Evolutionary conservation across 1,140 invertebrate species (phyloP).

Genomic region (Cyphomyrmex costatus): DNA sequence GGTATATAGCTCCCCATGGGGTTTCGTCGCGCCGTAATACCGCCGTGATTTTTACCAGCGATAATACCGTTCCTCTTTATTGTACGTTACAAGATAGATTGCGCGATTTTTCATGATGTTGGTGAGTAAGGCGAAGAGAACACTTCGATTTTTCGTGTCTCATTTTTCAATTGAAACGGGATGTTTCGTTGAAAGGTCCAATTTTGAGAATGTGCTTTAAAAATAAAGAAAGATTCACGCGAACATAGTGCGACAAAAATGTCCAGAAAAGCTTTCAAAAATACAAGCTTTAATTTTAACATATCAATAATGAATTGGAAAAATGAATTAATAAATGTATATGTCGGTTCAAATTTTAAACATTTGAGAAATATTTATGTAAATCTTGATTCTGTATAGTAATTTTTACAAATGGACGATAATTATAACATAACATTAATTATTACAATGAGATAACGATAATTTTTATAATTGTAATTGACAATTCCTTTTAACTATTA

Average conservation of each 20-base stretch:
- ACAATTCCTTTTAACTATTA: not conserved
- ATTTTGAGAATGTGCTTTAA: not conserved
- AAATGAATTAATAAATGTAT: not conserved
- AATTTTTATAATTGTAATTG: not conserved
- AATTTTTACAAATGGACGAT: not conserved
- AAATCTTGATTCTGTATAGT: not conserved
- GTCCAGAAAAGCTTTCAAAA: not conserved
- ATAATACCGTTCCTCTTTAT: slow-evolving; percentile 54
- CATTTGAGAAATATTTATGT: not conserved
- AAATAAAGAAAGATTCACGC: not conserved
- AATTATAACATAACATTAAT: not conserved
- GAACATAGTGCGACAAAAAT: not conserved
- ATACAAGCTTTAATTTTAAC: not conserved
- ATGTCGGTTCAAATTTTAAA: not conserved
- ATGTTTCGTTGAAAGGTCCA: not conserved
- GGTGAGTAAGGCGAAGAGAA: slow-evolving; percentile 66
- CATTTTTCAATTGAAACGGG: not conserved
- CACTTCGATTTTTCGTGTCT: not conserved
- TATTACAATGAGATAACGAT: not conserved
- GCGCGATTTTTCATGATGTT: slow-evolving; percentile 57
- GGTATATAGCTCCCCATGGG: slow-evolving; percentile 79
- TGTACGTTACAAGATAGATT: slow-evolving; percentile 10
- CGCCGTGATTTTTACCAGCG: slow-evolving; percentile 70
- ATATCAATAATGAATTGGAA: not conserved
- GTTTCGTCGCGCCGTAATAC: slow-evolving; percentile 62